Evolutionary conservation across 2,888 invertebrate species (phyloP).

Genomic region (Drepanosiphum platanoidis): DNA sequence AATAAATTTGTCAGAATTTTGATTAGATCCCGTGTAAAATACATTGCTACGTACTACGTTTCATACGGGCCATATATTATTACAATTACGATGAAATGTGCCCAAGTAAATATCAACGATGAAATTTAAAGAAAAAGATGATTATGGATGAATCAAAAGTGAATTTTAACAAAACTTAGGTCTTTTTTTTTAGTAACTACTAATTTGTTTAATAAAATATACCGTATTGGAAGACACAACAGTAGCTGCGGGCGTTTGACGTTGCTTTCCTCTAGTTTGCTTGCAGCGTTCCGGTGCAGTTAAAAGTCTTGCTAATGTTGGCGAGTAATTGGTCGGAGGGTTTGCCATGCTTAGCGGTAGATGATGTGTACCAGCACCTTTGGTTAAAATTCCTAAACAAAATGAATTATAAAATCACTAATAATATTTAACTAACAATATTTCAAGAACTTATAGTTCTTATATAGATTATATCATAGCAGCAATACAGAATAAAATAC

Average conservation of each 20-base stretch:
- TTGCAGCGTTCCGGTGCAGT: slow-evolving; percentile 72
- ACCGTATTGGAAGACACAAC: slow-evolving; percentile 56
- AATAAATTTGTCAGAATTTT: no score
- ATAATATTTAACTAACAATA: not conserved
- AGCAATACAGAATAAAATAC: not conserved
- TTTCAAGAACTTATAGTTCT: not conserved
- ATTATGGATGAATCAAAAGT: no score
- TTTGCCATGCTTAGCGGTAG: slow-evolving; percentile 60
- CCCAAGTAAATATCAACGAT: no score
- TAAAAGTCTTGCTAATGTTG: slow-evolving; percentile 81
- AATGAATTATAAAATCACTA: slow-evolving; percentile 4
- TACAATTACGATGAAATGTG: no score
- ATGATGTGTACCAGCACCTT: slow-evolving; percentile 52
- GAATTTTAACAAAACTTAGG: no score
- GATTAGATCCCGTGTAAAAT: no score
- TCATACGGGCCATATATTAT: no score
- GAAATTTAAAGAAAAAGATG: not conserved
- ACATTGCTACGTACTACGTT: no score
- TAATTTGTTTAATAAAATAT: not conserved
- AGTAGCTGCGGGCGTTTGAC: slow-evolving; percentile 50
- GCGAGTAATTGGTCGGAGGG: slow-evolving; percentile 77
- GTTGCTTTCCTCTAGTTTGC: slow-evolving; percentile 65
- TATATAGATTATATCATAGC: not conserved
- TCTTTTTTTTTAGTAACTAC: not conserved
- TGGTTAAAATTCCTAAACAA: slow-evolving; percentile 51